Evolutionary conservation across 2,888 invertebrate species (phyloP), one percentile per base, ranked within the genome.

Genomic region (Sminthurides aquaticus): DNA sequence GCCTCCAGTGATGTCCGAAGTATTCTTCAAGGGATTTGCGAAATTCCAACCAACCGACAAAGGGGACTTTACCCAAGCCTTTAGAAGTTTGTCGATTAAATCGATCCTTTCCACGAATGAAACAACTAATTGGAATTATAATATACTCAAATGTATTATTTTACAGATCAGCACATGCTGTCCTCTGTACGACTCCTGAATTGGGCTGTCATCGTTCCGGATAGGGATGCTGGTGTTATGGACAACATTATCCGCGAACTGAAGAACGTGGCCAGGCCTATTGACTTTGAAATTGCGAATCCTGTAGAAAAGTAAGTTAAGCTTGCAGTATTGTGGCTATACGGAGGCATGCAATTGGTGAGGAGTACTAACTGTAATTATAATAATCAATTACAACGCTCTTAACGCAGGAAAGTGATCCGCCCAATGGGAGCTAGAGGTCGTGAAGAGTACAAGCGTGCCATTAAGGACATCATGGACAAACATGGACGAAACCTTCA

Each of bases 1-100:
- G 1, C 82, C 82, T 0, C 81, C 84, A 0, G 90, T 15, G 15
- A 22, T 20, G 18, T 8, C 52, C 8, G 22, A 52, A 20, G 20
- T 52, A 15, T 52, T 52, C 11, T 52, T 52, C 52, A 52, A 52
- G 22, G 52, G 22, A 20, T 5, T 5, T 15, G 20, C 52, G 22
- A 22, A 20, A 20, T 34, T 34, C 43, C 5, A n/a, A 18, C 25
- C 60, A 3, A 26, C 52, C n/a, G 34, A 52, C 18, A 60, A 82
- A 1, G 90, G 88, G 0, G 90, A 93, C 62, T 95, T 94, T 91
- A 87, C 88, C 0, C 78, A 80, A 1, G 85, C 86, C 34, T 82
- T 92, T 77, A 80, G 88, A 68, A 78, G 79, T 26, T 76, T 76
- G 64, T 34, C 15, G 5, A 11, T 34, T 34, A 34, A 34, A 34